Evolutionary conservation across 2,113 vertebrate genomes (phyloP).

Genomic region (Pungitius pungitius): DNA sequence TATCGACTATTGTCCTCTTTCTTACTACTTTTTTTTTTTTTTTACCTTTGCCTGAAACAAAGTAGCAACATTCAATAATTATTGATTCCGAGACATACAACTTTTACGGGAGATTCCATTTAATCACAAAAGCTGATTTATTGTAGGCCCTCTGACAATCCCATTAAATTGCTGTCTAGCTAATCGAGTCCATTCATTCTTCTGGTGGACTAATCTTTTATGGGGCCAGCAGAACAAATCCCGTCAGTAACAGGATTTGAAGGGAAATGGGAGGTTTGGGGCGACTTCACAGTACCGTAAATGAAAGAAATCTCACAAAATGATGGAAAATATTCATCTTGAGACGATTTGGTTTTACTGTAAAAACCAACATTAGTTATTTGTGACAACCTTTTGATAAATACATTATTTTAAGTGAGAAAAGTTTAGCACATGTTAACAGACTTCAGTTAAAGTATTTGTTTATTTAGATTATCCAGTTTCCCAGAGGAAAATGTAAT

Average conservation of each 20-base stretch:
- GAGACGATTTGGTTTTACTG: constrained; percentile 40
- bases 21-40: constrained; percentile 1
- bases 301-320: constrained; percentile 51
- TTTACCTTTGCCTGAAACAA: constrained; percentile 62
- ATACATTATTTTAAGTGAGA: not conserved
- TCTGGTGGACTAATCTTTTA: constrained; percentile 84
- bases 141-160: constrained; percentile 82
- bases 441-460: not conserved
- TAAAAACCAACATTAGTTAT: constrained; percentile 7
- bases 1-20: constrained; percentile 17
- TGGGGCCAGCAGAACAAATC: constrained; percentile 79
- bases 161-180: constrained; percentile 87
- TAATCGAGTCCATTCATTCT: constrained; percentile 86
- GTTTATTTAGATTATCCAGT: not conserved
- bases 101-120: constrained; percentile 86
- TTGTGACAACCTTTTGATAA: constrained; percentile 4
- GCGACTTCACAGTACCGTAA: constrained; percentile 52
- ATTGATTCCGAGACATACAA: constrained; percentile 81
- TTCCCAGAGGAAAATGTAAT: not conserved
- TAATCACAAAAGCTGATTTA: constrained; percentile 89
- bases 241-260: constrained; percentile 80
- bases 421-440: not conserved
- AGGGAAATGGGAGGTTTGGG: constrained; percentile 59
- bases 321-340: constrained; percentile 25
- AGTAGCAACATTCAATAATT: constrained; percentile 82